A percentile compares a stretch with the other conserved stretches of the same genome.
These are phyloP conservation scores for Choreutis nemorana DNA, from an alignment of 2,888 invertebrate genomes.

Conservation along the genomic window DNA sequence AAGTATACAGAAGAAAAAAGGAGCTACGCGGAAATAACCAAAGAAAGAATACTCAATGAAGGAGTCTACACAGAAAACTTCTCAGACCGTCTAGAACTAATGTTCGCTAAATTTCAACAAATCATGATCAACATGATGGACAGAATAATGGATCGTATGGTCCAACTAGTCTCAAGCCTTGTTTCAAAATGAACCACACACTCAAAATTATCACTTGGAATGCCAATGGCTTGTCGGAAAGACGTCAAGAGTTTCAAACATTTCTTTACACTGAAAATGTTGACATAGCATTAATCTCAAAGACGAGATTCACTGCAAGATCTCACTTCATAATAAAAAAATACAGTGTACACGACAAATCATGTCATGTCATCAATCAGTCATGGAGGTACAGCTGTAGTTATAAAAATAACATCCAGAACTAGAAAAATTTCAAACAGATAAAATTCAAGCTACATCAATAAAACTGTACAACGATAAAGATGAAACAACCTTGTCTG, in stretches of 20 bases:
- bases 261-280: conserved; percentile 10
- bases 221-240: conserved; percentile 12
- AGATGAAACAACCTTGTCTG: background rate
- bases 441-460: background rate
- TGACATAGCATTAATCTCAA: conserved; percentile 4
- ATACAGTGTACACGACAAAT: background rate
- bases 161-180: conserved; percentile 8
- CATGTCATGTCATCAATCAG: background rate
- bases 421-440: background rate
- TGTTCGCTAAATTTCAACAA: too few species aligned
- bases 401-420: background rate
- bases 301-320: background rate
- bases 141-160: conserved; percentile 12
- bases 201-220: conserved; percentile 12
- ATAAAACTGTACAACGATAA: background rate
- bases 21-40: too few species aligned
- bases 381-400: background rate
- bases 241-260: conserved; percentile 10
- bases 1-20: too few species aligned
- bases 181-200: conserved; percentile 5
- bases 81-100: conserved; percentile 5
- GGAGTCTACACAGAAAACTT: too few species aligned
- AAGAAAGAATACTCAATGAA: too few species aligned
- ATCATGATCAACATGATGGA: conserved; percentile 10
- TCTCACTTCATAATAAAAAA: background rate